phyloP scores from a whole-genome alignment of 1,140 invertebrate genomes.

The Drosophila persimilis region DNA sequence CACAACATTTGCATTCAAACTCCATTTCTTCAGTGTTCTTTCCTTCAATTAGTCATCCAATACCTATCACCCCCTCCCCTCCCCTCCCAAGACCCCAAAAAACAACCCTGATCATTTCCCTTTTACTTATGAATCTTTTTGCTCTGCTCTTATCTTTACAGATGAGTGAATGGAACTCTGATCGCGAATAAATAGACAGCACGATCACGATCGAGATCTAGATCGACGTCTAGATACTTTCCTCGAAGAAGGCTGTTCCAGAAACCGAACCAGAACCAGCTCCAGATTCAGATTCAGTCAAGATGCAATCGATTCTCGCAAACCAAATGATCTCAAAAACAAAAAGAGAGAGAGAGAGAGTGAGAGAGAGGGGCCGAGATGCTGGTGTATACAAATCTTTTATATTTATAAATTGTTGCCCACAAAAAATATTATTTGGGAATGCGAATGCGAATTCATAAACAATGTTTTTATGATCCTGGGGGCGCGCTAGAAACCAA shows the following conservation, averaged over 20 bases:
- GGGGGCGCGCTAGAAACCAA: conserved; percentile 25
- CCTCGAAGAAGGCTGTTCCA: neutral
- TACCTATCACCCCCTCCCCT: neutral
- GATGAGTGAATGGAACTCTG: conserved; percentile 68
- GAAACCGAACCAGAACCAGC: neutral
- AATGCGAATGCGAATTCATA: conserved; percentile 45
- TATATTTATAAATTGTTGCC: conserved; percentile 70
- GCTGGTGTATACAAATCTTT: conserved; percentile 49
- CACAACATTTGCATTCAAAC: no score
- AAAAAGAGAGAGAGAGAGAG: conserved; percentile 5
- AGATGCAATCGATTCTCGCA: conserved; percentile 71
- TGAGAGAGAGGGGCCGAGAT: conserved; percentile 6
- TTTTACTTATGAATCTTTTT: conserved; percentile 3
- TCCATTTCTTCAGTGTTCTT: no score
- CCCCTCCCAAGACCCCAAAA: neutral
- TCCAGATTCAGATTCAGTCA: conserved; percentile 23
- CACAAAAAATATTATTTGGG: conserved; percentile 67
- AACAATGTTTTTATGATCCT: conserved; percentile 70
- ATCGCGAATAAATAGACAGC: conserved; percentile 51
- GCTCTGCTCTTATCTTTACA: conserved; percentile 34
- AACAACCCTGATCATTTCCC: no score
- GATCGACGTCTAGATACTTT: conserved; percentile 3
- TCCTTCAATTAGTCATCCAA: neutral
- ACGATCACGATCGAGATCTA: conserved; percentile 8
- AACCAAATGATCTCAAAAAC: conserved; percentile 72